Conservation (phyloP, 1,140 invertebrate species). For the Euglossa dilemma region DNA sequence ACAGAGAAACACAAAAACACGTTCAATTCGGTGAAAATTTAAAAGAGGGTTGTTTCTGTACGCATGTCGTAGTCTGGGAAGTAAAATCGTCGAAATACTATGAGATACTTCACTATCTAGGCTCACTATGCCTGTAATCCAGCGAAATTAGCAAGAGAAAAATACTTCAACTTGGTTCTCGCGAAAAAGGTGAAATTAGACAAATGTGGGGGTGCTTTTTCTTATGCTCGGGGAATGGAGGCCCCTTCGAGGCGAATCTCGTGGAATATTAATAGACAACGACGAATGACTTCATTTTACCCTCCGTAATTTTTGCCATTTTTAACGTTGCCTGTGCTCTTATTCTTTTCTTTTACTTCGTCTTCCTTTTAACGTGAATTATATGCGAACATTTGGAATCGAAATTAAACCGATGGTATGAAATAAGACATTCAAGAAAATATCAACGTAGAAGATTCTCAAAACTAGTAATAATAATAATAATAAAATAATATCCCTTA, state of each 20-base stretch:
- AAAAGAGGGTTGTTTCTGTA: background rate
- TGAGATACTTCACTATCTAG: slow-evolving; percentile 13
- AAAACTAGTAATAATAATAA: too few relatives aligned
- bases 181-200: background rate
- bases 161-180: background rate
- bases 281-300: background rate
- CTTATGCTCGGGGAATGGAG: background rate
- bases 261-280: background rate
- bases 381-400: too few relatives aligned
- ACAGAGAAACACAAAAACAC: too few relatives aligned
- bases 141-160: slow-evolving; percentile 22
- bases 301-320: background rate
- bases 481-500: too few relatives aligned
- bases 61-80: background rate
- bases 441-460: too few relatives aligned
- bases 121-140: background rate
- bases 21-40: slow-evolving; percentile 4
- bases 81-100: background rate
- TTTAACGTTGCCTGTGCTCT: background rate
- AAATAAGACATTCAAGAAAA: too few relatives aligned
- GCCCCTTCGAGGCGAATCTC: background rate
- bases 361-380: too few relatives aligned
- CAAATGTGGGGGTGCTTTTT: background rate
- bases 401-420: too few relatives aligned
- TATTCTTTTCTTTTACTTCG: too few relatives aligned